phyloP scores from a whole-genome alignment of 2,113 vertebrate species.

The Helogale parvula region DNA sequence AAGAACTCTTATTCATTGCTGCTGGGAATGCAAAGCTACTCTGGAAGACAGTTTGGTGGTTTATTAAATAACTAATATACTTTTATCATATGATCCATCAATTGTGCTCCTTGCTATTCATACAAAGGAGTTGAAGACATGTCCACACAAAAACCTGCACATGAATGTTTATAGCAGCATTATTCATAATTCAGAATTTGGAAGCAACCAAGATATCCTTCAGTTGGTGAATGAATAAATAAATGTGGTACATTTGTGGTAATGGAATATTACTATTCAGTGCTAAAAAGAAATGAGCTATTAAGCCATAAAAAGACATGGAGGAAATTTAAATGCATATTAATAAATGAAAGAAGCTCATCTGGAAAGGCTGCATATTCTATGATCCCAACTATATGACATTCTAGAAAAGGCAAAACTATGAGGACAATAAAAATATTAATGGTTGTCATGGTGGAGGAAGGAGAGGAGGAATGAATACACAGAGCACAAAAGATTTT shows the following conservation, averaged over 20 bases:
- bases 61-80: not conserved
- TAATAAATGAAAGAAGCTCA: not conserved
- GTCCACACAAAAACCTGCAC: not conserved
- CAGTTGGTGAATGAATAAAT: not conserved
- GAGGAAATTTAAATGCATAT: not conserved
- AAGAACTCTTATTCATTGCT: not conserved
- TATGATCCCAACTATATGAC: not conserved
- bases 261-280: not conserved
- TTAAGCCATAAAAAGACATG: not conserved
- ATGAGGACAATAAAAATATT: not conserved
- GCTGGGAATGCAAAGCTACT: not conserved
- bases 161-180: not conserved
- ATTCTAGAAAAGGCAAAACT: not conserved
- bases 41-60: not conserved
- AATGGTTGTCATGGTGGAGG: not conserved
- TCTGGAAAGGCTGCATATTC: not conserved
- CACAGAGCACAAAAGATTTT: not conserved
- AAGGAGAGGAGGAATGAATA: not conserved
- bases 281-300: not conserved
- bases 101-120: not conserved
- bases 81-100: not conserved
- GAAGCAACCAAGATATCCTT: not conserved
- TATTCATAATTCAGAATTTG: constrained; percentile 2
- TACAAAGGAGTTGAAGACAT: not conserved
- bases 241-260: not conserved